These are phyloP conservation scores for Tupiocoris notatus DNA, from an alignment of 2,888 invertebrate genomes.

Conservation along the genomic window DNA sequence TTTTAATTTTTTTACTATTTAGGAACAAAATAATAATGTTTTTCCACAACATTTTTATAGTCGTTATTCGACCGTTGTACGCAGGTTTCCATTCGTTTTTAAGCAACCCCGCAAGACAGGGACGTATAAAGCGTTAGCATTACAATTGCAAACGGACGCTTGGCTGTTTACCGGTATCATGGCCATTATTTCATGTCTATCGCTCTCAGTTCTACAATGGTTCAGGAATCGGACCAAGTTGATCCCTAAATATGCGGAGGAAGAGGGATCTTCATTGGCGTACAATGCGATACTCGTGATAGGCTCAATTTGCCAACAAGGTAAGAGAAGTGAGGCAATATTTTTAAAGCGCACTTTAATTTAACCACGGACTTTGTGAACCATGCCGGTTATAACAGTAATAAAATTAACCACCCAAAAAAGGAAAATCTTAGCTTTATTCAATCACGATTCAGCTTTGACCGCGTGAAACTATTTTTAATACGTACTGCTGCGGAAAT, in stretches of 20 bases:
- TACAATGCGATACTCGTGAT: constrained; percentile 8
- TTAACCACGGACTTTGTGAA: too few species aligned
- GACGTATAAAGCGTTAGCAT: constrained; percentile 12
- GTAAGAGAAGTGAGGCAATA: too few species aligned
- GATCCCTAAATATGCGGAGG: neutral
- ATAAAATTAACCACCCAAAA: too few species aligned
- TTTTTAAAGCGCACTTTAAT: too few species aligned
- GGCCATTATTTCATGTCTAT: neutral
- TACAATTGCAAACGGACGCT: constrained; percentile 1
- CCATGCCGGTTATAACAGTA: too few species aligned
- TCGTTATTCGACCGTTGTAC: neutral
- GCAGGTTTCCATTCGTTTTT: constrained; percentile 24
- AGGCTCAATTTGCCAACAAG: constrained; percentile 15
- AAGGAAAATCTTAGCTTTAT: too few species aligned
- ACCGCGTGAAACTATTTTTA: too few species aligned
- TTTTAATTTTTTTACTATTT: neutral
- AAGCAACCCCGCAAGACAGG: constrained; percentile 24
- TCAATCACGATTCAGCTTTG: too few species aligned
- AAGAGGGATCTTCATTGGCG: neutral
- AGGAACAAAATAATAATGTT: neutral
- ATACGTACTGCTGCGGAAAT: too few species aligned
- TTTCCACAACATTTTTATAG: neutral
- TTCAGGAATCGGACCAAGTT: constrained; percentile 1
- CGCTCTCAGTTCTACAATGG: constrained; percentile 1
- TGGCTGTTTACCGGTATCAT: constrained; percentile 4